Conservation (phyloP, 2,888 invertebrate species). For the Falcaria lacertinaria region DNA sequence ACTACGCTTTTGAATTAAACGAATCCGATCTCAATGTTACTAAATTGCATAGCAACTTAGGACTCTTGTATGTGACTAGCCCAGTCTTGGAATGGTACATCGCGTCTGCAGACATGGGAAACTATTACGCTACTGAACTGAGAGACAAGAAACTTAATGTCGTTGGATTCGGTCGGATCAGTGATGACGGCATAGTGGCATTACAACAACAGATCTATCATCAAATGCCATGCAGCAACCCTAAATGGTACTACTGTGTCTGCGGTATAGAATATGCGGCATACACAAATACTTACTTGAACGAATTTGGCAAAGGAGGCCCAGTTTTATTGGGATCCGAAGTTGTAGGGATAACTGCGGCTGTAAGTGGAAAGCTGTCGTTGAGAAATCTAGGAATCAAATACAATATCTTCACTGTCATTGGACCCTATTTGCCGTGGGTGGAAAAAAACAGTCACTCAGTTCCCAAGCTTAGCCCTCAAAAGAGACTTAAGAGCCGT, state of each 20-base stretch:
- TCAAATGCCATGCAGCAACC: constrained; percentile 47
- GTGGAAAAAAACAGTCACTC: constrained; percentile 29
- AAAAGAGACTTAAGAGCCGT: constrained; percentile 1
- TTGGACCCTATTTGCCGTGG: constrained; percentile 53
- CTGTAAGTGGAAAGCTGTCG: constrained; percentile 34
- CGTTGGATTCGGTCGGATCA: constrained; percentile 44
- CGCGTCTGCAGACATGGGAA: constrained; percentile 34
- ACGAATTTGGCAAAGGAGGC: constrained; percentile 51
- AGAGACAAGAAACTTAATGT: constrained; percentile 30
- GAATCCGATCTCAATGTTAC: constrained; percentile 30
- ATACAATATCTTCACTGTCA: constrained; percentile 55
- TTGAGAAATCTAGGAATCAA: constrained; percentile 21
- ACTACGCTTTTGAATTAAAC: constrained; percentile 38
- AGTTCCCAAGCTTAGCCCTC: constrained; percentile 4
- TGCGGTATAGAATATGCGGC: constrained; percentile 46
- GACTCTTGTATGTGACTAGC: constrained; percentile 37
- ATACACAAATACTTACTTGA: constrained; percentile 23
- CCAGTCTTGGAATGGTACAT: constrained; percentile 35
- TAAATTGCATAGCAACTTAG: constrained; percentile 51
- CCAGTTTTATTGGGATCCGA: constrained; percentile 39
- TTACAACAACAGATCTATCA: constrained; percentile 45
- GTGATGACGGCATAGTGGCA: constrained; percentile 18
- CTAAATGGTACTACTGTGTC: constrained; percentile 58
- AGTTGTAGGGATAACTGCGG: constrained; percentile 45
- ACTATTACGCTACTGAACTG: constrained; percentile 44